Percentiles rank a stretch among this genome's conserved stretches.
Conservation (phyloP, 2,113 vertebrate species). For the Salvelinus fontinalis region DNA sequence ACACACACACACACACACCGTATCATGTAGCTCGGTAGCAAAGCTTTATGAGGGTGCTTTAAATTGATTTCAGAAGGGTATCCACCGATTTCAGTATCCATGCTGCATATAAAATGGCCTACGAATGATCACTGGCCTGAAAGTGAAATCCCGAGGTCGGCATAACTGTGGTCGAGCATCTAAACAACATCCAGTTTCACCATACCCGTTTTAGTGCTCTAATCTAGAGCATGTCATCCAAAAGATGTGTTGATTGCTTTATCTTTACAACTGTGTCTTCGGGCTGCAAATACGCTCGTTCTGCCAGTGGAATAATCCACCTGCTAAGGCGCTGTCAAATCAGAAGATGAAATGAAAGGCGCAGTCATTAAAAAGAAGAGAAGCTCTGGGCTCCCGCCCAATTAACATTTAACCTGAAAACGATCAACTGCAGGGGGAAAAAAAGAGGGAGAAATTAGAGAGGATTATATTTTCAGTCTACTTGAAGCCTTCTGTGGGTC, state of each 20-base stretch:
- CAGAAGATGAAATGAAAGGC: conserved; percentile 22
- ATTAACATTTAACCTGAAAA: conserved; percentile 52
- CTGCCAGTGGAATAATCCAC: background rate
- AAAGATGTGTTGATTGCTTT: no score
- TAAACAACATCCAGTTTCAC: no score
- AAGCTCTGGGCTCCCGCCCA: conserved; percentile 37
- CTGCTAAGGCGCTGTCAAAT: background rate
- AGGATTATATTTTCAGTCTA: background rate
- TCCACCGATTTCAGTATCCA: conserved; percentile 62
- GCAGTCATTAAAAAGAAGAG: conserved; percentile 38
- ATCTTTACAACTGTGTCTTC: no score
- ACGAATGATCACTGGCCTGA: conserved; percentile 47
- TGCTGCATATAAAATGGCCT: conserved; percentile 62
- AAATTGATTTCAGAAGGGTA: conserved; percentile 61
- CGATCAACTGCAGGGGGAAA: conserved; percentile 32
- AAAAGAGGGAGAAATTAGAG: conserved; percentile 24
- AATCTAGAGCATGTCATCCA: no score
- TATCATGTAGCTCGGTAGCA: conserved; percentile 5
- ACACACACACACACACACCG: background rate
- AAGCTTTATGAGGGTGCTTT: conserved; percentile 51
- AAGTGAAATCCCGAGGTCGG: no score
- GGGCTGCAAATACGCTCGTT: background rate
- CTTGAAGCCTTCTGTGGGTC: background rate
- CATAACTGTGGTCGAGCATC: no score
- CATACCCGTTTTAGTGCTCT: no score